Conservation (phyloP, 1,140 invertebrate species). For the Ooceraea biroi region DNA sequence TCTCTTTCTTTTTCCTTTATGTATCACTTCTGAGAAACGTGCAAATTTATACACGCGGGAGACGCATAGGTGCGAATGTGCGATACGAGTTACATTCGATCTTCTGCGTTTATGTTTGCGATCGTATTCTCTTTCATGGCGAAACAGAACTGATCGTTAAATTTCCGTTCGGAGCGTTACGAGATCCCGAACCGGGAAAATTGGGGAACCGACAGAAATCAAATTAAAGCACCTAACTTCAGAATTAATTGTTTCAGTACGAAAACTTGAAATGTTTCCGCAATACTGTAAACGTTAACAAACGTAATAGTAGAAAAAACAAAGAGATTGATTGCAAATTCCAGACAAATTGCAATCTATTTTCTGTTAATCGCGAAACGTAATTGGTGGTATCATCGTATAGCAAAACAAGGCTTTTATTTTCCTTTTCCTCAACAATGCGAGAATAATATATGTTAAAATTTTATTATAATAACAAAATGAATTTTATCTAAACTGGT, state of each 20-base stretch:
- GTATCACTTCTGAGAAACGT: background rate
- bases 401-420: background rate
- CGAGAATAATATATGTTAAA: background rate
- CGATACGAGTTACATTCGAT: background rate
- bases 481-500: background rate
- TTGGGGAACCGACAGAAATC: too few relatives aligned
- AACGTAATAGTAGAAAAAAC: background rate
- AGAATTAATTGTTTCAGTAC: too few relatives aligned
- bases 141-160: too few relatives aligned
- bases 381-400: background rate
- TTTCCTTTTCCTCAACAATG: background rate
- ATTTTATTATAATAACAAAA: constrained; percentile 20
- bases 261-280: too few relatives aligned
- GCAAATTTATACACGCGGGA: constrained; percentile 4
- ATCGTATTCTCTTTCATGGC: too few relatives aligned
- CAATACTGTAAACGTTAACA: background rate
- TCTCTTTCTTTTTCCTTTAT: background rate
- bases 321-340: too few relatives aligned
- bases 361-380: background rate
- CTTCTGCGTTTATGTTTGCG: too few relatives aligned
- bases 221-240: too few relatives aligned
- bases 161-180: too few relatives aligned
- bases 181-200: too few relatives aligned
- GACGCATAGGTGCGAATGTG: background rate
- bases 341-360: too few relatives aligned